phyloP scores from a whole-genome alignment of 2,113 vertebrate genomes.

The Sceloporus undulatus region DNA sequence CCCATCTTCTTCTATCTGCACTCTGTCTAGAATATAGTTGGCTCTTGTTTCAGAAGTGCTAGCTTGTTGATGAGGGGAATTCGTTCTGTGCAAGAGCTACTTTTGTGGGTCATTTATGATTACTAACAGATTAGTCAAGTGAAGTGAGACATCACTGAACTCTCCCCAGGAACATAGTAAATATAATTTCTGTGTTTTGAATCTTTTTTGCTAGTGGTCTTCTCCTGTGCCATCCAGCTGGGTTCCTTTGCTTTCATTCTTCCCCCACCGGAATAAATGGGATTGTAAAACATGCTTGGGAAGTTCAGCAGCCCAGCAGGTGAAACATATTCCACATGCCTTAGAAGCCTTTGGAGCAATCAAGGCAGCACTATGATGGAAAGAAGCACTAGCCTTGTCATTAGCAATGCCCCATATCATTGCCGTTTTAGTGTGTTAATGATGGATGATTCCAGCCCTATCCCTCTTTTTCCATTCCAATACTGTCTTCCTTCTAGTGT shows the following conservation, averaged over 20 bases:
- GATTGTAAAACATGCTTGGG: not conserved
- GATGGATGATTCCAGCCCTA: not conserved
- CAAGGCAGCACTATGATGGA: not conserved
- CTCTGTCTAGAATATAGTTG: not conserved
- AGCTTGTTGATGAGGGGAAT: constrained; percentile 22
- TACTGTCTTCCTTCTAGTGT: not conserved
- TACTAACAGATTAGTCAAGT: constrained; percentile 54
- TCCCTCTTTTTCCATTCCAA: not conserved
- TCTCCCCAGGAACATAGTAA: constrained; percentile 24
- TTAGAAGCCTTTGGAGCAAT: not conserved
- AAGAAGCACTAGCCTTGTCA: constrained; percentile 12
- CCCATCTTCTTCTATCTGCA: constrained; percentile 9
- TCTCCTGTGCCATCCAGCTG: constrained; percentile 27
- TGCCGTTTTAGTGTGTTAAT: constrained; percentile 13
- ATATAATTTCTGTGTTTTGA: constrained; percentile 45
- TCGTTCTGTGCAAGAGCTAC: constrained; percentile 5
- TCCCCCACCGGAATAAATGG: constrained; percentile 20
- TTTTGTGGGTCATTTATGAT: constrained; percentile 50
- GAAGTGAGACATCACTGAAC: constrained; percentile 40
- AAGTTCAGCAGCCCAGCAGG: constrained; percentile 2
- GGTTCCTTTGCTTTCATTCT: constrained; percentile 30
- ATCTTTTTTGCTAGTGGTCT: constrained; percentile 39
- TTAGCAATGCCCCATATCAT: not conserved
- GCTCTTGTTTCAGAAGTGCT: constrained; percentile 35
- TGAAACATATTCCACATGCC: constrained; percentile 14